These are phyloP conservation scores for Palythoa grandis DNA, from an alignment of 92 coral and sea anemone genomes.

Conservation along the genomic window DNA sequence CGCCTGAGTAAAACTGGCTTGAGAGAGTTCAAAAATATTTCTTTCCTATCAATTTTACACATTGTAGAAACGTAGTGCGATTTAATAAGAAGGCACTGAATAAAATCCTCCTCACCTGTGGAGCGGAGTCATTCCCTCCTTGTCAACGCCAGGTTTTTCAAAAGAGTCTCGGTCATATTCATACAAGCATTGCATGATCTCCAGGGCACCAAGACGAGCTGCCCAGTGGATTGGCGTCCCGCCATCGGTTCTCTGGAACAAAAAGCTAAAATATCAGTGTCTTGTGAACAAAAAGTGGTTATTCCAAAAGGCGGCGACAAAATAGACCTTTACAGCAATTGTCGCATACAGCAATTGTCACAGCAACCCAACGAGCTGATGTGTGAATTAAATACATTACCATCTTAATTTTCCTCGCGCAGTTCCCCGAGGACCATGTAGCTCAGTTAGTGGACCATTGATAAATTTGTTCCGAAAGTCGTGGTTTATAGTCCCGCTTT, in stretches of 20 bases:
- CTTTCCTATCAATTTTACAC: too few relatives aligned
- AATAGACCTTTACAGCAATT: too few relatives aligned
- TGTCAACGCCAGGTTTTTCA: constrained; percentile 63
- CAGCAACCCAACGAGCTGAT: too few relatives aligned
- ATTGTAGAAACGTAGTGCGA: neutral
- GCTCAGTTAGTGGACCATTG: too few relatives aligned
- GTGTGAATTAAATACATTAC: too few relatives aligned
- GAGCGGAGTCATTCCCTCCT: constrained; percentile 83
- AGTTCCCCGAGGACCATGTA: too few relatives aligned
- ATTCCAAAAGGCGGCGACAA: neutral
- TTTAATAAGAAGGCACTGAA: neutral
- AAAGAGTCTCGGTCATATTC: constrained; percentile 71
- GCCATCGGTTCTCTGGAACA: constrained; percentile 67
- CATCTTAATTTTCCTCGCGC: too few relatives aligned
- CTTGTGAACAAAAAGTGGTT: neutral
- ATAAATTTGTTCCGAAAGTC: too few relatives aligned
- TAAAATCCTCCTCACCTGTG: constrained; percentile 64
- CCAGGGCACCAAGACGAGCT: constrained; percentile 82
- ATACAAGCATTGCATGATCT: constrained; percentile 72
- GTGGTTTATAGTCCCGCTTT: too few relatives aligned
- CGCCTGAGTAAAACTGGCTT: too few relatives aligned
- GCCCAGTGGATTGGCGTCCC: constrained; percentile 84
- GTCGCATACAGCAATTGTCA: too few relatives aligned
- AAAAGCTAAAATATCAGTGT: neutral
- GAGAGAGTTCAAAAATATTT: too few relatives aligned